phyloP scores from a whole-genome alignment of 2,888 invertebrate genomes.

The Lissonota sp. region DNA sequence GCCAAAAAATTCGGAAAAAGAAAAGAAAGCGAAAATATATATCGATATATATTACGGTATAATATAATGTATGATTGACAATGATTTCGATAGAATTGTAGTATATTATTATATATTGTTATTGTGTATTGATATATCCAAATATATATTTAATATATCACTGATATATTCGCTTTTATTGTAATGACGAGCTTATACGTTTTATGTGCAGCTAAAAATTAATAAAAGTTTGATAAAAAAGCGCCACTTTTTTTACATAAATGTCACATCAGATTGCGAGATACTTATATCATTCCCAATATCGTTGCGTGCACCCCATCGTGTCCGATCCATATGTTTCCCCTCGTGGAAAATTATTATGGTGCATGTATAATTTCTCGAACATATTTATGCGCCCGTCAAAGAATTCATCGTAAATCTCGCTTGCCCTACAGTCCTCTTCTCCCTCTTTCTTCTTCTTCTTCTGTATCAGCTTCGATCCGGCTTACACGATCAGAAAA shows the following conservation, averaged over 20 bases:
- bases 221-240: no score
- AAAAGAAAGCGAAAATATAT: no score
- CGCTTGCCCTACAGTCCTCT: conserved; percentile 47
- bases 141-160: not conserved
- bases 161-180: not conserved
- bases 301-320: conserved; percentile 50
- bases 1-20: not conserved
- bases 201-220: no score
- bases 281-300: conserved; percentile 40
- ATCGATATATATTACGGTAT: no score
- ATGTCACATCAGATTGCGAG: not conserved
- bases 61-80: no score
- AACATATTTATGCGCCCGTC: conserved; percentile 55
- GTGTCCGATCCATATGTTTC: conserved; percentile 27
- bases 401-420: conserved; percentile 57
- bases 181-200: no score
- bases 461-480: conserved; percentile 26
- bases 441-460: conserved; percentile 21
- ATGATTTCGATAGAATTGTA: no score
- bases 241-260: no score
- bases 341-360: conserved; percentile 19
- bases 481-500: not conserved
- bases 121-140: no score
- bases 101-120: no score
- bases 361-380: not conserved